These are phyloP conservation scores for Mythimna pallens DNA, from an alignment of 2,888 invertebrate species.

Conservation along the genomic window DNA sequence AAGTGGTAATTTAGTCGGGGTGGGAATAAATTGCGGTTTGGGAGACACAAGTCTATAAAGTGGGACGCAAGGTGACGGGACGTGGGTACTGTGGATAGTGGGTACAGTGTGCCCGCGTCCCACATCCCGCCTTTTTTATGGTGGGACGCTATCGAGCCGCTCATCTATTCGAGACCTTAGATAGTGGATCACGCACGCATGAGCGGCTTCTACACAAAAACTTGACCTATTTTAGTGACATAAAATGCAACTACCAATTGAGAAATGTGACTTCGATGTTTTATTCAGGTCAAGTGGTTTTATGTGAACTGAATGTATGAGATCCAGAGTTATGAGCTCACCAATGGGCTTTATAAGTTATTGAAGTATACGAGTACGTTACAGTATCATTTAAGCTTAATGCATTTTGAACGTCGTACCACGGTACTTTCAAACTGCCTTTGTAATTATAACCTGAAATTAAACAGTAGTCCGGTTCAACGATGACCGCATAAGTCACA, in stretches of 20 bases:
- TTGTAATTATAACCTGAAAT: slow-evolving; percentile 40
- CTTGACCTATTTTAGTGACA: slow-evolving; percentile 81
- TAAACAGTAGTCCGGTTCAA: slow-evolving; percentile 25
- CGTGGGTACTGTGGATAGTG: slow-evolving; percentile 64
- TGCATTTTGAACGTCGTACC: slow-evolving; percentile 9
- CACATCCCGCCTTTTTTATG: slow-evolving; percentile 87
- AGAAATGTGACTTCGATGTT: slow-evolving; percentile 67
- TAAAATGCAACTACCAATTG: slow-evolving; percentile 76
- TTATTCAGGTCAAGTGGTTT: slow-evolving; percentile 65
- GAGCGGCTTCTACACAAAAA: slow-evolving; percentile 79
- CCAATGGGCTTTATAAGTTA: slow-evolving; percentile 42
- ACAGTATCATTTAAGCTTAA: not conserved
- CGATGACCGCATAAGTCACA: slow-evolving; percentile 52
- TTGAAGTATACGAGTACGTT: slow-evolving; percentile 21
- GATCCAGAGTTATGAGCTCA: slow-evolving; percentile 41
- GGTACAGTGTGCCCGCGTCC: slow-evolving; percentile 77
- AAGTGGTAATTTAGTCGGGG: slow-evolving; percentile 72
- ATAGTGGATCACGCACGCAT: slow-evolving; percentile 86
- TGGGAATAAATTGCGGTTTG: slow-evolving; percentile 84
- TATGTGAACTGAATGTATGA: slow-evolving; percentile 60
- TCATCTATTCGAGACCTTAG: slow-evolving; percentile 85
- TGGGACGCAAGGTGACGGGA: slow-evolving; percentile 83
- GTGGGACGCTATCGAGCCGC: slow-evolving; percentile 86
- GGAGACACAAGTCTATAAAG: slow-evolving; percentile 84
- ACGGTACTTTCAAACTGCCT: slow-evolving; percentile 9